phyloP scores from a whole-genome alignment of 2,888 invertebrate species.

The Mamestra brassicae region DNA sequence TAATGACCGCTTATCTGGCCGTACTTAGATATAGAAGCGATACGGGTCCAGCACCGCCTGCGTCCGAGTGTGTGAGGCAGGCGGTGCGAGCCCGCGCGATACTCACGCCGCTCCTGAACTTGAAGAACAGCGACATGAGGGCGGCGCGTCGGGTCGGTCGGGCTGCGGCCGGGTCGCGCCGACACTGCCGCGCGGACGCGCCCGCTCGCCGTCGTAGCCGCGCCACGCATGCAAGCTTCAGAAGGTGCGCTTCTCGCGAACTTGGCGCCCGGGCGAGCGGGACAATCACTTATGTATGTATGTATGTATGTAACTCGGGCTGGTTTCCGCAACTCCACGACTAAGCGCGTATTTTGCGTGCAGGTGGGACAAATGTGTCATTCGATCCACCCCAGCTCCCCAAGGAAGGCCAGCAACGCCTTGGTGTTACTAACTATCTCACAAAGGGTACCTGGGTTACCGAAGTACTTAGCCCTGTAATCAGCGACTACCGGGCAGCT shows the following conservation, averaged over 20 bases:
- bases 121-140: conserved; percentile 90
- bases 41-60: not conserved
- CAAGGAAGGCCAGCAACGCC: no score
- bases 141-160: conserved; percentile 53
- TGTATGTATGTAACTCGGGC: no score
- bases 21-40: not conserved
- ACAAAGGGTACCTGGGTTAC: no score
- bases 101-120: conserved; percentile 90
- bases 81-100: conserved; percentile 56
- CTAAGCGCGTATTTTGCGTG: no score
- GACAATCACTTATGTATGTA: no score
- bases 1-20: not conserved
- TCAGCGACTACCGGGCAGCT: no score
- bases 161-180: conserved; percentile 74
- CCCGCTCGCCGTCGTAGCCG: conserved; percentile 48
- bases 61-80: not conserved
- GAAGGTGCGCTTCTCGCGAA: conserved; percentile 13
- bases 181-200: conserved; percentile 71
- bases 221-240: conserved; percentile 20
- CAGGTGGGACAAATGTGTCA: no score
- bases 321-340: no score
- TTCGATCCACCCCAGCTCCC: no score
- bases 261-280: not conserved
- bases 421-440: no score
- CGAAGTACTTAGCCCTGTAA: no score